Evolutionary conservation across 2,888 invertebrate species (phyloP).

Genomic region (Lasioglossum villosulum): DNA sequence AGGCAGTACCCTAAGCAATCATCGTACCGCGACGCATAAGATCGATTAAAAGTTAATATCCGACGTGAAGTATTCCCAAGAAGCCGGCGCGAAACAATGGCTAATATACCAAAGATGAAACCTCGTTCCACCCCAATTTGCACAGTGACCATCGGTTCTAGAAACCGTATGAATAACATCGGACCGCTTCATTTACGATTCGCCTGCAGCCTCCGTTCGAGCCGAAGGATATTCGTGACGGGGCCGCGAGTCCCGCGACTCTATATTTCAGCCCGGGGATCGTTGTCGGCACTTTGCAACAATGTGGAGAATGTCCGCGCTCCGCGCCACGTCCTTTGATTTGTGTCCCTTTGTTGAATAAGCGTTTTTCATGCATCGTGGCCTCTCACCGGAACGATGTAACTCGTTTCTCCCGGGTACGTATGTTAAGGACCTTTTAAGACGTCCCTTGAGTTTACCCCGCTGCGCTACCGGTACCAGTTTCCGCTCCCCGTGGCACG

Average conservation of each 20-base stretch:
- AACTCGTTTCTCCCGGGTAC: slow-evolving; percentile 55
- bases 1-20: too few relatives aligned
- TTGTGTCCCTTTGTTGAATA: slow-evolving; percentile 64
- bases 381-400: slow-evolving; percentile 62
- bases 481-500: slow-evolving; percentile 61
- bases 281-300: slow-evolving; percentile 60
- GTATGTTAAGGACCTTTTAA: slow-evolving; percentile 65
- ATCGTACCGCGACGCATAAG: neutral
- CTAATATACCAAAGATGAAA: neutral
- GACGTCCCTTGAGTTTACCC: slow-evolving; percentile 58
- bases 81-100: neutral
- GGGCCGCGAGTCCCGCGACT: neutral
- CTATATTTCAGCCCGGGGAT: slow-evolving; percentile 14
- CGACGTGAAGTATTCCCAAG: neutral
- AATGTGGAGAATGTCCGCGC: slow-evolving; percentile 54
- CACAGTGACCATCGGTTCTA: neutral
- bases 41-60: neutral
- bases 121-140: slow-evolving; percentile 7
- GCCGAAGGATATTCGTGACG: neutral
- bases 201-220: neutral
- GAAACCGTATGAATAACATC: neutral
- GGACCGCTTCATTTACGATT: slow-evolving; percentile 12
- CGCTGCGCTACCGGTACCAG: slow-evolving; percentile 64
- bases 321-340: slow-evolving; percentile 51
- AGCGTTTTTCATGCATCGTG: slow-evolving; percentile 62